Percentiles rank a stretch among this genome's conserved stretches.
phyloP scores from a whole-genome alignment of 2,113 vertebrate genomes.

The Polyodon spathula region DNA sequence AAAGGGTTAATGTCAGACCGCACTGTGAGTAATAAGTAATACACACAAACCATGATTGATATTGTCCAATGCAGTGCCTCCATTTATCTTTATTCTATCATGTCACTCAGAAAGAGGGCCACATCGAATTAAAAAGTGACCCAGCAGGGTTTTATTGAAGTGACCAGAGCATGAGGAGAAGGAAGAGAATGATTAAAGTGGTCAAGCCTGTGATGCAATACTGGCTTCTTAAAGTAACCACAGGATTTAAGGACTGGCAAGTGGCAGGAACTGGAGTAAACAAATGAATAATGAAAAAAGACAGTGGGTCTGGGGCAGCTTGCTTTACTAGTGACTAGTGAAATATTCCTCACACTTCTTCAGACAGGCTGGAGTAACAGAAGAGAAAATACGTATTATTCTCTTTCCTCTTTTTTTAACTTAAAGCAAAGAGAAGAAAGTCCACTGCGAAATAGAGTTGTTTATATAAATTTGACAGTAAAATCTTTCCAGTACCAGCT shows the following conservation, averaged over 20 bases:
- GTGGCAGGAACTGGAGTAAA: slow-evolving; percentile 1
- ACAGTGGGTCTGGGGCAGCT: not conserved
- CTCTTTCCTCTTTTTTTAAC: not conserved
- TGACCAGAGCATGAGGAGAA: slow-evolving; percentile 39
- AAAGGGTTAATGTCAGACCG: slow-evolving; percentile 61
- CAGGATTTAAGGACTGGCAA: not conserved
- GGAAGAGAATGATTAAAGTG: slow-evolving; percentile 35
- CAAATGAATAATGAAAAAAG: slow-evolving; percentile 14
- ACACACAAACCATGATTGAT: slow-evolving; percentile 72
- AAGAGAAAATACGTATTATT: not conserved
- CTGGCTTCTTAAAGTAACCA: slow-evolving; percentile 32
- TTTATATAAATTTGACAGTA: too few species aligned
- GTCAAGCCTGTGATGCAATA: slow-evolving; percentile 30
- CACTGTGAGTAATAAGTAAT: slow-evolving; percentile 70
- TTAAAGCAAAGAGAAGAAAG: not conserved
- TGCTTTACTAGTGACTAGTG: not conserved
- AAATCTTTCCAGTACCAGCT: too few species aligned
- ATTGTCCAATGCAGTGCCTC: slow-evolving; percentile 45
- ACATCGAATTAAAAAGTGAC: slow-evolving; percentile 53
- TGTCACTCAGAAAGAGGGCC: slow-evolving; percentile 41
- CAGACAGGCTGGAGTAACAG: too few species aligned
- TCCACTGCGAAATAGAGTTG: too few species aligned
- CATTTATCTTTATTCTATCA: slow-evolving; percentile 70
- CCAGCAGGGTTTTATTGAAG: slow-evolving; percentile 49
- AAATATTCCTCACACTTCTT: not conserved